phyloP scores from a whole-genome alignment of 2,113 vertebrate species.

The Psophia crepitans region DNA sequence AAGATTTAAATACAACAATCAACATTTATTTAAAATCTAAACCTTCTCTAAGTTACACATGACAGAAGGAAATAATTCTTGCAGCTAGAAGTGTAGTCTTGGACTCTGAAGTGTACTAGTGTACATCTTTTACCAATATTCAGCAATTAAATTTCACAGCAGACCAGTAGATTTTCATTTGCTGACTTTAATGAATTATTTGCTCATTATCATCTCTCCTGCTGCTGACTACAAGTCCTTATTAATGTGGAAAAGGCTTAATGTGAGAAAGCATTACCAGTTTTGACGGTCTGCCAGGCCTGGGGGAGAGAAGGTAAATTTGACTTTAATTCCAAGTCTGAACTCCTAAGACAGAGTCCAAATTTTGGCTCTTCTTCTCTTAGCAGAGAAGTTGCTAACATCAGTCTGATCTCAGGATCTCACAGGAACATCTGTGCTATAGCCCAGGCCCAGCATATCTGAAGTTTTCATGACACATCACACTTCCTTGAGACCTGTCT shows the following conservation, averaged over 20 bases:
- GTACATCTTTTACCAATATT: neutral
- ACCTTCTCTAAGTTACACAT: neutral
- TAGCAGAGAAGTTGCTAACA: neutral
- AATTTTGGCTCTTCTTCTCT: neutral
- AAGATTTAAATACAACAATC: neutral
- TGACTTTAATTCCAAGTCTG: neutral
- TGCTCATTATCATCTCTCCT: neutral
- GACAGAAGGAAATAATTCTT: neutral
- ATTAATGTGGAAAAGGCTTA: neutral
- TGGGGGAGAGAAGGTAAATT: neutral
- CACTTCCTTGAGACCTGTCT: neutral
- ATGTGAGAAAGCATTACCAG: neutral
- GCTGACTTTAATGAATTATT: neutral
- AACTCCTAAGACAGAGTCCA: neutral
- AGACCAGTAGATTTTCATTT: neutral
- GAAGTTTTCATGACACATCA: neutral
- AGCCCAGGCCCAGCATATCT: neutral
- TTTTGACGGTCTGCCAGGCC: neutral
- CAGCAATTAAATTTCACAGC: neutral
- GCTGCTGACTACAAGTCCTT: neutral
- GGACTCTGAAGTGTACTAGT: neutral
- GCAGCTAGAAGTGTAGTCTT: neutral
- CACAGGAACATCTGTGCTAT: neutral
- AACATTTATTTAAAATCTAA: neutral
- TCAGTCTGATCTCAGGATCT: neutral